Conservation (phyloP, 2,113 vertebrate genomes). For the Mus musculus region DNA sequence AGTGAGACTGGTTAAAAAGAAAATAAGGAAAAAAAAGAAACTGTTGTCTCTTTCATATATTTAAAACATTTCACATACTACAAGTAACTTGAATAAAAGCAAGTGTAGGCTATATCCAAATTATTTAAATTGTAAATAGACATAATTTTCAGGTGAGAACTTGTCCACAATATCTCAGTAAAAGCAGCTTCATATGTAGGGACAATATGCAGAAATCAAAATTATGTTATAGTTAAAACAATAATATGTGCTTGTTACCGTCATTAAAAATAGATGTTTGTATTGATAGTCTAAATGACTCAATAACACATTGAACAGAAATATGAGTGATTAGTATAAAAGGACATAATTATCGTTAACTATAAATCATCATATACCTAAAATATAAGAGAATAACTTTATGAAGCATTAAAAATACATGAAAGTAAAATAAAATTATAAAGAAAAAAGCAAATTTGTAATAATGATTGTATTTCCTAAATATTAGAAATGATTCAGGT, state of each 20-base stretch:
- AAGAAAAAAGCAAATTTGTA: neutral
- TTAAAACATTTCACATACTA: neutral
- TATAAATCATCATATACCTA: neutral
- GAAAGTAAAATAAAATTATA: neutral
- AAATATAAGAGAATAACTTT: neutral
- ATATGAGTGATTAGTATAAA: neutral
- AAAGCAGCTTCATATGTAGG: neutral
- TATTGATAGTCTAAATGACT: neutral
- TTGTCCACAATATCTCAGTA: neutral
- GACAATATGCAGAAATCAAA: constrained; percentile 32
- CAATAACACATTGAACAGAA: constrained; percentile 34
- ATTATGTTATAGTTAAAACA: neutral
- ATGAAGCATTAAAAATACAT: neutral
- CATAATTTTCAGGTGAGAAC: constrained; percentile 24
- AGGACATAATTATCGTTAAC: neutral
- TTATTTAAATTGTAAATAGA: constrained; percentile 27
- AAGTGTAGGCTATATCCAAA: neutral
- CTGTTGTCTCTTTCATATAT: neutral
- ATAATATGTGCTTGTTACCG: neutral
- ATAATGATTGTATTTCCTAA: neutral
- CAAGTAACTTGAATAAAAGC: neutral
- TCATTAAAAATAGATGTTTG: constrained; percentile 9
- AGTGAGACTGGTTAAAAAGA: neutral
- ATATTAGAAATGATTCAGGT: neutral
- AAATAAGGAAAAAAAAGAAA: neutral